These are phyloP conservation scores for Drosophila truncata DNA, from an alignment of 1,140 invertebrate genomes.

Conservation along the genomic window DNA sequence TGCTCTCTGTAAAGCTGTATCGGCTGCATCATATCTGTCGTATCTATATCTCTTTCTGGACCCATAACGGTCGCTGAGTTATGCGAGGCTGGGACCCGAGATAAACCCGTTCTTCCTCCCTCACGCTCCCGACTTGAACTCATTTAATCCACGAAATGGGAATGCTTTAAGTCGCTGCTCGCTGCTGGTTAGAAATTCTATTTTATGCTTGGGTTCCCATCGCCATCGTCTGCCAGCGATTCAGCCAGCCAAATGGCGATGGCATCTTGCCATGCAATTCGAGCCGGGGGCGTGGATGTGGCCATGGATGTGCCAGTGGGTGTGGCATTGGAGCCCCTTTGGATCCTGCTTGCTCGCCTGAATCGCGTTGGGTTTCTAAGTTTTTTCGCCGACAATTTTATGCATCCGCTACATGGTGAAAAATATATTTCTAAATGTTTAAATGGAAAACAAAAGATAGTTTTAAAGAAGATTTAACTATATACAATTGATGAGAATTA, in stretches of 20 bases:
- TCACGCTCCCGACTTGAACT: constrained; percentile 34
- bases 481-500: background rate
- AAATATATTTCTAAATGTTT: constrained; percentile 23
- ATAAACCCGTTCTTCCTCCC: constrained; percentile 59
- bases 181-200: constrained; percentile 75
- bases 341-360: constrained; percentile 44
- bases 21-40: constrained; percentile 2
- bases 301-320: constrained; percentile 18
- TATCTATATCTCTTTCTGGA: constrained; percentile 15
- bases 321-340: constrained; percentile 46
- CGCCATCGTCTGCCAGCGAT: constrained; percentile 53
- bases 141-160: constrained; percentile 71
- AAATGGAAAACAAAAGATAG: background rate
- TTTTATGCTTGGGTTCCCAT: constrained; percentile 74
- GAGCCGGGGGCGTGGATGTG: constrained; percentile 62
- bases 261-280: constrained; percentile 77
- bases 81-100: constrained; percentile 48
- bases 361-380: constrained; percentile 64
- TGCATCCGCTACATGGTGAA: constrained; percentile 48
- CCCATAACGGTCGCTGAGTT: constrained; percentile 53
- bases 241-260: constrained; percentile 69
- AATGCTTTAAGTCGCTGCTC: constrained; percentile 56
- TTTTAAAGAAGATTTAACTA: background rate
- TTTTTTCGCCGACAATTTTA: constrained; percentile 69
- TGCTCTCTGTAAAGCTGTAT: constrained; percentile 1